phyloP scores from a whole-genome alignment of 2,797 vertebrate species.

The Gambusia yucatana region DNA sequence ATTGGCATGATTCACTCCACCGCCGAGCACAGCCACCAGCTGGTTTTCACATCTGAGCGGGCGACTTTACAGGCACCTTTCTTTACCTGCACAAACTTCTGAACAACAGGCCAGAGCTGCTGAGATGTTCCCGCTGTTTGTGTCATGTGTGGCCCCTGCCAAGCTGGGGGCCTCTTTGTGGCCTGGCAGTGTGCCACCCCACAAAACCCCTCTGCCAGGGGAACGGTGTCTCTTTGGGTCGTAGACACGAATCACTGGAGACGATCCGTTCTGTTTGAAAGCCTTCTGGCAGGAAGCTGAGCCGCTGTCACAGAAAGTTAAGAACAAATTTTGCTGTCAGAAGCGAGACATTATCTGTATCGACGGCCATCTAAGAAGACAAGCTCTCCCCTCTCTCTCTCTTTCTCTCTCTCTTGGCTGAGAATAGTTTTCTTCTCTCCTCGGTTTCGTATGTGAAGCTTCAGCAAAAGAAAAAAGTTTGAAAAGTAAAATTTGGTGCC shows the following conservation, averaged over 20 bases:
- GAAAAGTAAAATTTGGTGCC: constrained; percentile 17
- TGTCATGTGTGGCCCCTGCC: constrained; percentile 53
- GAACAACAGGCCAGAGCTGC: constrained; percentile 43
- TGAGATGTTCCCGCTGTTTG: constrained; percentile 58
- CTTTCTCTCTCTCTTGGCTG: constrained; percentile 22
- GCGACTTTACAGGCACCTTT: constrained; percentile 39
- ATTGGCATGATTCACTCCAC: constrained; percentile 59
- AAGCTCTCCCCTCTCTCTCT: constrained; percentile 20
- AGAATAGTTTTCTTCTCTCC: constrained; percentile 50
- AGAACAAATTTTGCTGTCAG: constrained; percentile 71
- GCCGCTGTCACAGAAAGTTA: constrained; percentile 67
- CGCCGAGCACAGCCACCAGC: constrained; percentile 51
- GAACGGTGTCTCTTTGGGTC: constrained; percentile 67
- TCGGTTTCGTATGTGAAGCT: constrained; percentile 32
- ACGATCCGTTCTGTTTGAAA: constrained; percentile 73
- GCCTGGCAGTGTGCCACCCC: constrained; percentile 55
- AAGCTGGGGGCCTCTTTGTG: constrained; percentile 58
- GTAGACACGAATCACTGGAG: constrained; percentile 50
- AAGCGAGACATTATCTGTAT: constrained; percentile 67
- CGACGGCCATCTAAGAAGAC: constrained; percentile 59
- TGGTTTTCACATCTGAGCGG: constrained; percentile 43
- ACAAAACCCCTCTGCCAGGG: constrained; percentile 57
- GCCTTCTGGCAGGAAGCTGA: constrained; percentile 62
- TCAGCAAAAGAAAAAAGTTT: constrained; percentile 50
- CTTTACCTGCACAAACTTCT: constrained; percentile 52